These are phyloP conservation scores for Panulirus ornatus DNA, from an alignment of 1,140 invertebrate genomes.

Conservation along the genomic window DNA sequence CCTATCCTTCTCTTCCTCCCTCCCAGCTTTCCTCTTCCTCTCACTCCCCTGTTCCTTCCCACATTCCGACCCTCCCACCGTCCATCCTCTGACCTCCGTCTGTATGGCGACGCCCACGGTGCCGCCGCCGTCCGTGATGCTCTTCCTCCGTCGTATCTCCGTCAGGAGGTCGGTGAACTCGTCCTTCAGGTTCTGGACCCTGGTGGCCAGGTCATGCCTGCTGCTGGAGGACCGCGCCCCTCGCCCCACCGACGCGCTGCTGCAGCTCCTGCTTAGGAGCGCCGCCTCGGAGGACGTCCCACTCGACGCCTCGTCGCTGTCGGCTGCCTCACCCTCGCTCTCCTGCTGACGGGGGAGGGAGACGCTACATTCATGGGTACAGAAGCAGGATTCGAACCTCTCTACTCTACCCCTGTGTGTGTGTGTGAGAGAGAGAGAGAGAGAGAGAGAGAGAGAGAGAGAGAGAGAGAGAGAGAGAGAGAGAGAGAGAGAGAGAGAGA, in stretches of 20 bases:
- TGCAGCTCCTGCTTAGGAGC: slow-evolving; percentile 53
- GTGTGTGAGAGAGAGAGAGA: too few relatives aligned
- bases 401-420: too few relatives aligned
- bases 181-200: slow-evolving; percentile 80
- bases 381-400: too few relatives aligned
- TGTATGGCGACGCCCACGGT: slow-evolving; percentile 39
- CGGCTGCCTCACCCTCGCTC: neutral
- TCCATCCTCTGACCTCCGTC: slow-evolving; percentile 30
- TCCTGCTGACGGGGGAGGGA: neutral
- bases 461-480: too few relatives aligned
- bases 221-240: neutral
- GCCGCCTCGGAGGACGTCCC: neutral
- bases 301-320: neutral
- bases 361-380: too few relatives aligned
- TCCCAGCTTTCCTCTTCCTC: neutral
- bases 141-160: slow-evolving; percentile 79
- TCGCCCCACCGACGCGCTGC: neutral
- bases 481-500: too few relatives aligned
- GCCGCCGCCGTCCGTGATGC: slow-evolving; percentile 78
- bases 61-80: neutral
- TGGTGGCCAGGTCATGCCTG: slow-evolving; percentile 76
- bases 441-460: too few relatives aligned
- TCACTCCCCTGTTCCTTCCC: neutral
- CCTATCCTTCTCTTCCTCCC: neutral
- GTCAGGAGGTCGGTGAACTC: slow-evolving; percentile 81